Evolutionary conservation across 2,113 vertebrate species (phyloP), one percentile per base, ranked within the genome.

Genomic region (Leptodactylus fuscus): DNA sequence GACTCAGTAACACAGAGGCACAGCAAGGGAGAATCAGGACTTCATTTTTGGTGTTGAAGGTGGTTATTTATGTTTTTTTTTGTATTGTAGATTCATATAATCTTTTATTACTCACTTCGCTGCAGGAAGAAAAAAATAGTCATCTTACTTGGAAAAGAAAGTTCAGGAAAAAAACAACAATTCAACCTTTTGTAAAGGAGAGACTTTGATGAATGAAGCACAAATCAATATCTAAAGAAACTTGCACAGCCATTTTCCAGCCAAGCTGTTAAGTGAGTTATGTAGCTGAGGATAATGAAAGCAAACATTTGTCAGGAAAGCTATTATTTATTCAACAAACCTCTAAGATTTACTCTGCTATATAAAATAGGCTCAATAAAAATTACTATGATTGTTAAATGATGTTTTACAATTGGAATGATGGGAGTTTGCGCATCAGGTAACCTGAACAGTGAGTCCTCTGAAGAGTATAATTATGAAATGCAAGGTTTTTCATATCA

Each of bases 141-240:
- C 51, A 55, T 53, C 48, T 53, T 77, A 32, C 6, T 22, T 6
- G 15, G 3, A 10, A 16, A 32, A 18, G 38, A 38, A 24, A 32
- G 65, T 20, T 24, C 51, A 22, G 24, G 22, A 16, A 51, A 27
- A 18, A 77, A 77, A 77, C 75, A 77, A 53, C 74, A 11, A 77
- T 51, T 55, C 46, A 51, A 51, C 29, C 75, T 77, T 55, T 55
- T n/a, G n/a, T n/a, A n/a, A n/a, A 55, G 49, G 29, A 77, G 20
- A 36, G 49, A 34, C 16, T n/a, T 32, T 53, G 32, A 77, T 77
- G 48, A 77, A 58, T 38, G 51, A 18, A 34, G 36, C 20, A 78
- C 29, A 38, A 78, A 58, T 78, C 51, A 78, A 78, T 78, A 78
- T 18, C 10, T 58, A n/a, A 58, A 51, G 76, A n/a, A 78, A 53